phyloP scores from a whole-genome alignment of 2,888 invertebrate genomes.

The Eilema sororculum region DNA sequence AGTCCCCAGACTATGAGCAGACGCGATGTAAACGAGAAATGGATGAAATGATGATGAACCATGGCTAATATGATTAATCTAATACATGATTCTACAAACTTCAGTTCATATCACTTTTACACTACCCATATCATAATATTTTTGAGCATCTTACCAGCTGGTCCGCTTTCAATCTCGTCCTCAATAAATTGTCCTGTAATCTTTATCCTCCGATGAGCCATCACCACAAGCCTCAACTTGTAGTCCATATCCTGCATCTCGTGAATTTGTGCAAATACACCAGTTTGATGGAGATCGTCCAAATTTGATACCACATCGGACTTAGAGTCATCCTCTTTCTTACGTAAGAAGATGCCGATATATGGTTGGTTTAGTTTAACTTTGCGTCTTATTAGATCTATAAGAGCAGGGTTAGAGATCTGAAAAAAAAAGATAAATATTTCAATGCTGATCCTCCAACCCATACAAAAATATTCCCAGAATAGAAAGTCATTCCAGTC shows the following conservation, averaged over 20 bases:
- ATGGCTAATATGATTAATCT: too few species aligned
- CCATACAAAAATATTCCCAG: too few species aligned
- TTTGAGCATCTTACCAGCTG: conserved; percentile 74
- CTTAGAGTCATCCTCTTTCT: conserved; percentile 93
- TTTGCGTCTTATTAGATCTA: conserved; percentile 96
- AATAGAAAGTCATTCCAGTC: too few species aligned
- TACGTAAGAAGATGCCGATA: conserved; percentile 98
- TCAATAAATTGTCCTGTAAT: conserved; percentile 93
- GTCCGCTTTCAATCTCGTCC: conserved; percentile 88
- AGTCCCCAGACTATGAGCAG: too few species aligned
- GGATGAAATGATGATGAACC: too few species aligned
- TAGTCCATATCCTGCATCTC: conserved; percentile 98
- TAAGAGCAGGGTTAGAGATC: conserved; percentile 94
- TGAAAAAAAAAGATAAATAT: conserved; percentile 68
- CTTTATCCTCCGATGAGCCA: conserved; percentile 96
- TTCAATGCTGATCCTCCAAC: too few species aligned
- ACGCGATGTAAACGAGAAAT: too few species aligned
- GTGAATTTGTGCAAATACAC: conserved; percentile 99
- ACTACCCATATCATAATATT: conserved; percentile 3
- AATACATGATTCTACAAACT: too few species aligned
- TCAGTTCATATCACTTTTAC: neutral
- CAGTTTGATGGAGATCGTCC: conserved; percentile 95
- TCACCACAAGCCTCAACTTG: conserved; percentile 95
- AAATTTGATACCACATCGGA: conserved; percentile 94
- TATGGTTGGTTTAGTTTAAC: conserved; percentile 98